phyloP scores from a whole-genome alignment of 2,113 vertebrate genomes.

The Microcebus tavaratra region DNA sequence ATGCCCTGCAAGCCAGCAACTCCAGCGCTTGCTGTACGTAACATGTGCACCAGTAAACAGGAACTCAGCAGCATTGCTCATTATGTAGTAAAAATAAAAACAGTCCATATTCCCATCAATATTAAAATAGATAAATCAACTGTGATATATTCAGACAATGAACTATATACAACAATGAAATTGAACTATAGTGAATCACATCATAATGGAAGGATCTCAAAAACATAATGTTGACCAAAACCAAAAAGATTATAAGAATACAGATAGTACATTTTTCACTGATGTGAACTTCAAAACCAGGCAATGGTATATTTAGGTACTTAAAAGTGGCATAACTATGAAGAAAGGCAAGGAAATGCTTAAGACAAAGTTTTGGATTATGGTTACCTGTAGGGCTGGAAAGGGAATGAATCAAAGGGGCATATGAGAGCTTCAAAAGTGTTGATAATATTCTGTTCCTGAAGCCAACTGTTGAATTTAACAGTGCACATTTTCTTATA shows the following conservation, averaged over 20 bases:
- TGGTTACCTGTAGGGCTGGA: not conserved
- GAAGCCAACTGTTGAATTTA: constrained; percentile 61
- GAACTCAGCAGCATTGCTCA: not conserved
- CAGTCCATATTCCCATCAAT: not conserved
- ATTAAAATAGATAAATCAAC: not conserved
- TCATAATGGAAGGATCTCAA: not conserved
- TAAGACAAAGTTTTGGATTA: not conserved
- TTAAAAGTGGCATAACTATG: not conserved
- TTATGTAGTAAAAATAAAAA: not conserved
- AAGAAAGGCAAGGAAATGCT: not conserved
- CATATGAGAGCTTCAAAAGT: not conserved
- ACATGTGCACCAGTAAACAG: not conserved
- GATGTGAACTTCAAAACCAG: not conserved
- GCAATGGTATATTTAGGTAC: not conserved
- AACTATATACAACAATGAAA: not conserved
- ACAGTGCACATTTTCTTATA: constrained; percentile 73
- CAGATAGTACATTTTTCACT: not conserved
- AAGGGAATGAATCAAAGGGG: not conserved
- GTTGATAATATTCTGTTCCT: constrained; percentile 4
- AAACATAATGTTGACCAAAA: not conserved
- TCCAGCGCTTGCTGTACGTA: not conserved
- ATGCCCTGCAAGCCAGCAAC: not conserved
- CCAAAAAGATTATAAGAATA: not conserved
- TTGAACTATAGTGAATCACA: not conserved
- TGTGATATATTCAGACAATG: not conserved